Evolutionary conservation across 2,888 invertebrate genomes (phyloP), one percentile per base, ranked within the genome.

Genomic region (Pelosia muscerda): DNA sequence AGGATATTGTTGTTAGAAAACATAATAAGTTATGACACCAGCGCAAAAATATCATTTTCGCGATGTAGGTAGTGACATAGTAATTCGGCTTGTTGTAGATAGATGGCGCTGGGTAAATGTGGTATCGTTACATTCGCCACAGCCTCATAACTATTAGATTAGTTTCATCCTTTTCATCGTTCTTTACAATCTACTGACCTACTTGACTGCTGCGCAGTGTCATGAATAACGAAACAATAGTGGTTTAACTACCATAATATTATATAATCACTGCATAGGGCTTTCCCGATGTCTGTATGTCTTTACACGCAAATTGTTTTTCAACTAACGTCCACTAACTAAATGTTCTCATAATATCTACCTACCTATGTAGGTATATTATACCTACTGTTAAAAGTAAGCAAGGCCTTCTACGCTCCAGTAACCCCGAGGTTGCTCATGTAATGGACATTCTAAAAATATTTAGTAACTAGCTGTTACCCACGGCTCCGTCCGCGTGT

Each of bases 401-500:
- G 49, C 49, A 49, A 49, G 49, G 49, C 49, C n/a, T 49, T 8
- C 28, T 22, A 38, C 55, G 25, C 49, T 49, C 49, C 49, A 49
- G 49, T 49, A 49, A 49, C n/a, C n/a, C 19, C 42, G 42, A 42
- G 42, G 42, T 42, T 42, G 42, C 42, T 19, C 42, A 42, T 42
- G 42, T 42, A 42, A 49, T 49, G n/a, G n/a, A 49, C n/a, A n/a
- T 49, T 49, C 49, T 49, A 49, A 49, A 42, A 49, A 49, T 49
- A 49, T 49, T 49, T 42, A 15, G 42, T 15, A 6, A 42, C 5
- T 11, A n/a, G n/a, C n/a, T n/a, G n/a, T n/a, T n/a, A n/a, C n/a
- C n/a, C n/a, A n/a, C n/a, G n/a, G n/a, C n/a, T n/a, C n/a, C n/a
- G n/a, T n/a, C n/a, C n/a, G n/a, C n/a, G n/a, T n/a, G n/a, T n/a